Conservation (phyloP, 2,888 invertebrate genomes). For the Tachina fera region DNA sequence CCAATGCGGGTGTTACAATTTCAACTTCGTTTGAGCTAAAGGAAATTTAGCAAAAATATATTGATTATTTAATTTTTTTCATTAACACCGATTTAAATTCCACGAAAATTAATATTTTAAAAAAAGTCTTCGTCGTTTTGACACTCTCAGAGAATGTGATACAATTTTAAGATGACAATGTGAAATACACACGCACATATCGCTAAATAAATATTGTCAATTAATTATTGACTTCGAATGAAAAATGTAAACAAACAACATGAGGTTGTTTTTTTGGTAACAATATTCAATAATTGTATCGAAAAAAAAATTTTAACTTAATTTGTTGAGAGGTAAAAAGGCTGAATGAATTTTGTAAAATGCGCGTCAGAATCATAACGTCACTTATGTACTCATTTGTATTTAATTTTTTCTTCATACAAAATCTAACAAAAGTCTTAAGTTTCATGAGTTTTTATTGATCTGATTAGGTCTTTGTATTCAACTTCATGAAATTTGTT, state of each 20-base stretch:
- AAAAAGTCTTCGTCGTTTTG: constrained; percentile 46
- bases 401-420: too few relatives aligned
- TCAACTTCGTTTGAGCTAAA: constrained; percentile 45
- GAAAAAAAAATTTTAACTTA: constrained; percentile 18
- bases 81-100: constrained; percentile 42
- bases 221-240: constrained; percentile 56
- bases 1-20: constrained; percentile 41
- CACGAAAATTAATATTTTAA: constrained; percentile 33
- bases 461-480: too few relatives aligned
- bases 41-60: constrained; percentile 41
- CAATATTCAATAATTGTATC: constrained; percentile 48
- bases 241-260: constrained; percentile 50
- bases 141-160: constrained; percentile 56
- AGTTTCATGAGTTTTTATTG: too few relatives aligned
- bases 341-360: constrained; percentile 20
- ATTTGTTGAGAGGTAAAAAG: constrained; percentile 10
- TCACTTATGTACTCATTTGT: too few relatives aligned
- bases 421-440: too few relatives aligned
- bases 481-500: too few relatives aligned
- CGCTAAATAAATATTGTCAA: constrained; percentile 56
- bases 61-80: background rate
- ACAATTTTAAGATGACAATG: constrained; percentile 53
- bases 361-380: background rate
- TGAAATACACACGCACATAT: constrained; percentile 4
- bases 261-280: constrained; percentile 21